Evolutionary conservation across 2,888 invertebrate species (phyloP).

Genomic region (Aricia artaxerxes): DNA sequence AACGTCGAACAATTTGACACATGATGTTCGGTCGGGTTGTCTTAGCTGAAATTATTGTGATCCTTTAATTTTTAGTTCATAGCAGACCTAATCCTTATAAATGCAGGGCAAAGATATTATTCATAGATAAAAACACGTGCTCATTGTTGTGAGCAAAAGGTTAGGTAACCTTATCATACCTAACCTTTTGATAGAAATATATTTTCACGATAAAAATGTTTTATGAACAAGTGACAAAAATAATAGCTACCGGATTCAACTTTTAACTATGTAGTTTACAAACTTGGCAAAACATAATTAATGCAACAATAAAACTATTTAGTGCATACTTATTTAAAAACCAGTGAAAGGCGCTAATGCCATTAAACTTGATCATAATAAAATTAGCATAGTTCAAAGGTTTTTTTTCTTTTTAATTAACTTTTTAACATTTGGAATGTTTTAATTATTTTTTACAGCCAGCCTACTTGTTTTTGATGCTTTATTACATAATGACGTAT

Average conservation of each 20-base stretch:
- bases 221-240: not conserved
- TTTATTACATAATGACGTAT: not conserved
- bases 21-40: constrained; percentile 53
- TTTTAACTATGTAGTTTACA: not conserved
- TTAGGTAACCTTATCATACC: too few relatives aligned
- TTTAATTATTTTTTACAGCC: not conserved
- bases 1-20: constrained; percentile 72
- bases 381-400: constrained; percentile 21
- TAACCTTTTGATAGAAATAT: not conserved
- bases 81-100: too few relatives aligned
- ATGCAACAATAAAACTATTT: constrained; percentile 5
- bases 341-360: not conserved
- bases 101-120: too few relatives aligned
- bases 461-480: not conserved
- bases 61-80: too few relatives aligned
- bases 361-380: not conserved
- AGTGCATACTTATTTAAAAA: constrained; percentile 1
- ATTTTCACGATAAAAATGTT: not conserved
- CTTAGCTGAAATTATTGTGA: constrained; percentile 14
- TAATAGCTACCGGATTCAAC: not conserved
- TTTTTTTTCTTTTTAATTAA: not conserved
- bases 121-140: too few relatives aligned
- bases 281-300: not conserved
- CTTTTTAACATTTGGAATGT: not conserved
- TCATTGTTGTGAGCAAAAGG: too few relatives aligned